Evolutionary conservation across 2,113 vertebrate genomes (phyloP).

Genomic region (Rhinolophus sinicus): DNA sequence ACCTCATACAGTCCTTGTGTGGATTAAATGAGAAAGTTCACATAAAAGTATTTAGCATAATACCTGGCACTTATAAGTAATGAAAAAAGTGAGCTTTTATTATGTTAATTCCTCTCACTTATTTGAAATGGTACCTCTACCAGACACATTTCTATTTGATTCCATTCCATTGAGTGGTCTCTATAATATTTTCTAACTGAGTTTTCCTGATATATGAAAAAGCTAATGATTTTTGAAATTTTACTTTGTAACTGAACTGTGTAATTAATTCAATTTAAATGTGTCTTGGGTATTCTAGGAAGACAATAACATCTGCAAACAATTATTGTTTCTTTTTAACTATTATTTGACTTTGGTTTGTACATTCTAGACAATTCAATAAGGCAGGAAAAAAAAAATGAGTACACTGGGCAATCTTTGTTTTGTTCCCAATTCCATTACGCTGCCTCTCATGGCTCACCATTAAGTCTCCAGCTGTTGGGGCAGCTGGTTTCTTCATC

Average conservation of each 20-base stretch:
- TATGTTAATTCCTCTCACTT: neutral
- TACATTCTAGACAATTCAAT: constrained; percentile 49
- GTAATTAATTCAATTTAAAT: constrained; percentile 47
- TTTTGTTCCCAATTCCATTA: neutral
- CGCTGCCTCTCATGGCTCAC: neutral
- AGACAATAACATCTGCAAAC: constrained; percentile 37
- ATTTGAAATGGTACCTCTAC: constrained; percentile 17
- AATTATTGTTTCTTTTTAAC: constrained; percentile 26
- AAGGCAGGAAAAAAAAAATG: constrained; percentile 61
- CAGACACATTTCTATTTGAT: neutral
- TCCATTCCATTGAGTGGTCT: neutral
- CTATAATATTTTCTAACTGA: neutral
- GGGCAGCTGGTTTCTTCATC: neutral
- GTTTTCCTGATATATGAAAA: neutral
- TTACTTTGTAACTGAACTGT: constrained; percentile 61
- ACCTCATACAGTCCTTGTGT: neutral
- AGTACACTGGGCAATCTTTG: neutral
- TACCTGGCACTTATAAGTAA: neutral
- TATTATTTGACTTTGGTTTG: constrained; percentile 35
- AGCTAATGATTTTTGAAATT: constrained; percentile 13
- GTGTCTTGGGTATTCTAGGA: constrained; percentile 17
- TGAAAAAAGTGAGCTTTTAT: neutral
- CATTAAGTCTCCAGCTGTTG: neutral
- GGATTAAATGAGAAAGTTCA: neutral
- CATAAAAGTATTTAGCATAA: neutral